Evolutionary conservation across 2,797 vertebrate genomes (phyloP).

Genomic region (Danio aesculapii): DNA sequence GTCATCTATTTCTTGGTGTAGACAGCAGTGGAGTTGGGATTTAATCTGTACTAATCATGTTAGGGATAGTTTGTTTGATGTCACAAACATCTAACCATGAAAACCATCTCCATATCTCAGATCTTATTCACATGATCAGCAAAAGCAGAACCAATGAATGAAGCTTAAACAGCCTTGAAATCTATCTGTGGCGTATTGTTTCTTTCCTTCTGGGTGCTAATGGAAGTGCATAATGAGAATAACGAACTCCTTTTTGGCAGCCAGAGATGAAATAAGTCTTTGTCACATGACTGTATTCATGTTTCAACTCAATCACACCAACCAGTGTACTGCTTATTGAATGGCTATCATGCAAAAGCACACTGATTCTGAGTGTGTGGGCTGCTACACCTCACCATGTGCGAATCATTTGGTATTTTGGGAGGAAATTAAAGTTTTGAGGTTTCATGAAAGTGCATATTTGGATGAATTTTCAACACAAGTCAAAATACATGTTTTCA

Average conservation of each 20-base stretch:
- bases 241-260: neutral
- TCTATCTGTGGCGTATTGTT: constrained; percentile 20
- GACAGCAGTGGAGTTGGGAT: neutral
- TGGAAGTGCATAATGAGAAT: neutral
- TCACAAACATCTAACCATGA: neutral
- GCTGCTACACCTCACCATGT: neutral
- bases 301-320: neutral
- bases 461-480: neutral
- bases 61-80: constrained; percentile 18
- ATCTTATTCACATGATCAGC: constrained; percentile 27
- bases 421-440: neutral
- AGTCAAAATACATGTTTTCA: neutral
- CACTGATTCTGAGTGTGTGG: neutral
- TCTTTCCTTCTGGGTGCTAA: neutral
- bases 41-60: constrained; percentile 15
- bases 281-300: neutral
- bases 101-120: constrained; percentile 14
- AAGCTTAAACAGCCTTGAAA: neutral
- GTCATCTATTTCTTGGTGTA: constrained; percentile 4
- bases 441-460: neutral
- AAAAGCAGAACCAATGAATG: neutral
- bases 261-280: neutral
- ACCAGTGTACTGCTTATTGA: neutral
- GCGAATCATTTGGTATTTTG: neutral
- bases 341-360: neutral